A percentile compares a stretch with the other conserved stretches of the same genome.
Conservation (phyloP, 2,113 vertebrate genomes). For the Corvus cornix region DNA sequence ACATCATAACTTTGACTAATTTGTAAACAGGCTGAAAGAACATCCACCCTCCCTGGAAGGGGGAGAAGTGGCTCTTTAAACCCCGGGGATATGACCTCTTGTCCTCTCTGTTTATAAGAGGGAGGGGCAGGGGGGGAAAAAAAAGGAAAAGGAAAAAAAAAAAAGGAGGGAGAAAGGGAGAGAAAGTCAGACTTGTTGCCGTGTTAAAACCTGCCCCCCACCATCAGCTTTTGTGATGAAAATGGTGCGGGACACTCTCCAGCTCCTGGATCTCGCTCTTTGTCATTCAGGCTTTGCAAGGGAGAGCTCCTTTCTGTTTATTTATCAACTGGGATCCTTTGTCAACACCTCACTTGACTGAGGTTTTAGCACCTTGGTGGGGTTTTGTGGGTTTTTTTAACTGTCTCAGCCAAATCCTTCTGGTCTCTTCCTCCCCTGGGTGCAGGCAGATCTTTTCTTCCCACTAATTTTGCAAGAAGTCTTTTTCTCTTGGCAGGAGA, state of each 20-base stretch:
- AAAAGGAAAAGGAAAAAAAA: rapidly evolving
- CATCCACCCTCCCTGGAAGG: slow-evolving; percentile 22
- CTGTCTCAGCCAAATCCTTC: not conserved
- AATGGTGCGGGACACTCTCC: slow-evolving; percentile 33
- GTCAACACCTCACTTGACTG: slow-evolving; percentile 47
- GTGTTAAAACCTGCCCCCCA: slow-evolving; percentile 23
- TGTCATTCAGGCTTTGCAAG: slow-evolving; percentile 46
- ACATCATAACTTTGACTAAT: slow-evolving; percentile 61
- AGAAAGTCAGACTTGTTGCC: slow-evolving; percentile 37
- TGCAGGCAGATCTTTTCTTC: not conserved
- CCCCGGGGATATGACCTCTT: slow-evolving; percentile 69
- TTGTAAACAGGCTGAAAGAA: slow-evolving; percentile 62
- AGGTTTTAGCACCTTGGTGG: slow-evolving; percentile 53
- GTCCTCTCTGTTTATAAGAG: slow-evolving; percentile 58
- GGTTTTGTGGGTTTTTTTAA: not conserved
- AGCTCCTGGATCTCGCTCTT: not conserved
- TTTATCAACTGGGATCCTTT: slow-evolving; percentile 30
- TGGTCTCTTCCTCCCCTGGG: not conserved
- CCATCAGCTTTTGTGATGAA: slow-evolving; percentile 64
- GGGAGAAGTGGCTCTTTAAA: slow-evolving; percentile 36
- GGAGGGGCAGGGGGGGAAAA: not conserved
- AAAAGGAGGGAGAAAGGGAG: not conserved
- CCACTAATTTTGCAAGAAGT: rapidly evolving
- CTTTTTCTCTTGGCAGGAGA: rapidly evolving
- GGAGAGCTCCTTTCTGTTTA: slow-evolving; percentile 44